Evolutionary conservation across 2,888 invertebrate species (phyloP), one percentile per base, ranked within the genome.

Genomic region (Drosophila cognata): DNA sequence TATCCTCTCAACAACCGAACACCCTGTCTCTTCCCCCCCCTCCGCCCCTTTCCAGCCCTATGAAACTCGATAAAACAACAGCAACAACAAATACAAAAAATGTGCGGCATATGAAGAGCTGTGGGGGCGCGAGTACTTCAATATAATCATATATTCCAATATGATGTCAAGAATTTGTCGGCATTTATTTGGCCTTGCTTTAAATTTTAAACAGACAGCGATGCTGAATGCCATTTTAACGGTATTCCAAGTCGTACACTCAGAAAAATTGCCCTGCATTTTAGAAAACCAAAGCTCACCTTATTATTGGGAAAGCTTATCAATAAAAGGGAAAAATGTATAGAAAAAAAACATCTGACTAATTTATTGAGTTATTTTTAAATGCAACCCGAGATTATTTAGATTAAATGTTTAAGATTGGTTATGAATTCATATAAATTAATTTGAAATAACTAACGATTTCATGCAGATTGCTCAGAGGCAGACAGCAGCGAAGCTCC

Each of bases 111-210:
- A 55, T 41, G 53, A 61, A 41, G 28, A 11, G 46, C 6, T 28
- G 8, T 36, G 64, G 48, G 21, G 8, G 11, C 28, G 43, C 56
- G 48, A 57, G 56, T 35, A 62, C 79, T 79, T 71, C 71, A 71
- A 75, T 59, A 75, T 68, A 71, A 78, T 75, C 77, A 66, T 78
- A 73, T 67, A 76, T 71, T 60, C 64, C 57, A 16, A 67, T 60
- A 46, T 65, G 36, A 48, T 21, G 38, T 16, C 60, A 36, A 31
- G 11, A 73, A 61, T 59, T 58, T 52, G 62, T 52, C 50, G 61
- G 58, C 56, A 58, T 62, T 62, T 51, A 41, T 65, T 75, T 71
- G 38, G 53, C 61, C 48, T 68, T n/a, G 58, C 52, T 38, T 78
- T 70, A 59, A 64, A 52, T 48, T 76, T 63, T 33, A 56, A 61